Evolutionary conservation across 2,888 invertebrate species (phyloP), one percentile per base, ranked within the genome.

Genomic region (Criorhina ranunculi): DNA sequence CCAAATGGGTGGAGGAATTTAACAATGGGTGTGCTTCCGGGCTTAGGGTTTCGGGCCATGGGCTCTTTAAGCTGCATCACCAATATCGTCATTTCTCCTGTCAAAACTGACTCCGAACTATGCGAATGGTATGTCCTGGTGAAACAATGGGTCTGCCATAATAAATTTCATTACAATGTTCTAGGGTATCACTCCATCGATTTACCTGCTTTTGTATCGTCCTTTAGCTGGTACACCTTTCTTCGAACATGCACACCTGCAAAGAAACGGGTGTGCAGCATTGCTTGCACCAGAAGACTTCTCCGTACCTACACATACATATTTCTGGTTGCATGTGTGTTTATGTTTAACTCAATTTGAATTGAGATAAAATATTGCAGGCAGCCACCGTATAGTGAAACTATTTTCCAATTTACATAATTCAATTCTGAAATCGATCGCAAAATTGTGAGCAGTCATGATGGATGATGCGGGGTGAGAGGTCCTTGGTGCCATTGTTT

Each of bases 371-470:
- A 83, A 78, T 78, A 78, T 77, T 82, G 44, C 70, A 55, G 33
- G 44, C 72, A 78, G n/a, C 59, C 77, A 53, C 19, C 35, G 31
- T 75, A 49, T 51, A 40, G 60, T 53, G 40, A 72, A 82, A 78
- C 72, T 77, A 72, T 78, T 67, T 78, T 73, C 72, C 60, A 72
- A 83, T 83, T 83, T 83, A 67, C 78, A 82, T 77, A 82, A 78
- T 62, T 78, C 60, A 17, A 31, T 40, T 42, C 44, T 42, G 77
- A 66, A 77, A 82, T 82, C 72, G 82, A 77, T 82, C 35, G 60
- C 24, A 67, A 62, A 53, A 73, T 72, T 72, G 44, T 55, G 59
- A 66, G 42, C 72, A 79, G 33, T 72, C 57, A 72, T 57, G 66
- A 49, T 46, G 66, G 66, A 78, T 72, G 40, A 49, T 17, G 35